Percentiles rank a stretch among this genome's conserved stretches.
Evolutionary conservation across 2,797 vertebrate species (phyloP).

Genomic region (Dendrocincla tyrannina): DNA sequence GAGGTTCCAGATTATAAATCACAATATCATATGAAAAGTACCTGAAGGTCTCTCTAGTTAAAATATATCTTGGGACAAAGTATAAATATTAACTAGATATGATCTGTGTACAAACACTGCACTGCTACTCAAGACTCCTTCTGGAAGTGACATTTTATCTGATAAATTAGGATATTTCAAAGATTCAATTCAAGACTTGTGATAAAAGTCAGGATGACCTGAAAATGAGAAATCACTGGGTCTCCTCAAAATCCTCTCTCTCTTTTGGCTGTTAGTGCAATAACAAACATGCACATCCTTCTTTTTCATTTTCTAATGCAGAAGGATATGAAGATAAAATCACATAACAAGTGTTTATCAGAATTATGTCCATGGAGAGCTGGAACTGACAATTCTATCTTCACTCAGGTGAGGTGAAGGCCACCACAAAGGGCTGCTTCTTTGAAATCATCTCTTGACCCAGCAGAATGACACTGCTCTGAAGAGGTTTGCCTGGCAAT

Average conservation of each 20-base stretch:
- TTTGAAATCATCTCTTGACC: background rate
- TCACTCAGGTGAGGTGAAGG: background rate
- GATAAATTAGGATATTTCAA: background rate
- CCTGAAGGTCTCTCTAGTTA: background rate
- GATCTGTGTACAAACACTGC: background rate
- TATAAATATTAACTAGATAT: background rate
- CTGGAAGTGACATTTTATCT: background rate
- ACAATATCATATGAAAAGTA: background rate
- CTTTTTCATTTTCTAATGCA: background rate
- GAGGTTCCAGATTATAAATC: background rate
- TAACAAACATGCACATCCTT: background rate
- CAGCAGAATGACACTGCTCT: background rate
- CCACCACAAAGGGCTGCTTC: background rate
- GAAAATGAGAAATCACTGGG: background rate
- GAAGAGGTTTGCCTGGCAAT: background rate
- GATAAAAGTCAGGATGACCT: background rate
- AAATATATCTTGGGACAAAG: background rate
- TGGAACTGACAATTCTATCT: background rate
- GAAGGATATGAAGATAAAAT: background rate
- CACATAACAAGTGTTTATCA: background rate
- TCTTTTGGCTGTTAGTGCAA: background rate
- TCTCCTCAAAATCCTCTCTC: background rate
- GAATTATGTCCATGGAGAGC: background rate
- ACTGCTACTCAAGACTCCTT: background rate
- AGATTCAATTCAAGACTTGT: background rate